Conservation (phyloP, 64 coral and sea anemone genomes). For the Hydrozoanthus tunicans region DNA sequence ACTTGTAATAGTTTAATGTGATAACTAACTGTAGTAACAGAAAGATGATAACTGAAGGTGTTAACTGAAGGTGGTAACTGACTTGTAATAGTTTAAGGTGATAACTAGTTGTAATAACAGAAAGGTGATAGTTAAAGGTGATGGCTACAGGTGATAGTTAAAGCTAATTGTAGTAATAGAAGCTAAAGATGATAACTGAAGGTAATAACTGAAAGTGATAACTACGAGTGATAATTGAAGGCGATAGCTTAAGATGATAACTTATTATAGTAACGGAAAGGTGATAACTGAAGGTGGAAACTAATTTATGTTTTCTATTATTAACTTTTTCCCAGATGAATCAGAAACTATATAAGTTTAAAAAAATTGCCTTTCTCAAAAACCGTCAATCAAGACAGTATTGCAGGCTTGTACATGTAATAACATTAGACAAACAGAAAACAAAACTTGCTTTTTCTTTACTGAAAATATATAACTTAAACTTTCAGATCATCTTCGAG, state of each 20-base stretch:
- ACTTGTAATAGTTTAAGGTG: not conserved
- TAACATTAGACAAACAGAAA: too few relatives aligned
- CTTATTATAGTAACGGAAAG: too few relatives aligned
- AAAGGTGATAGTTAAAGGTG: not conserved
- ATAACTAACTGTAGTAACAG: not conserved
- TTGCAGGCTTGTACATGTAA: not conserved
- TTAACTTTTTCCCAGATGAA: too few relatives aligned
- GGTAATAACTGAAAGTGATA: too few relatives aligned
- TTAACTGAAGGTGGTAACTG: too few relatives aligned
- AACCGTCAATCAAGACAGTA: not conserved
- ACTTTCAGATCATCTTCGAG: slow-evolving; percentile 30
- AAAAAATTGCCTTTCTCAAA: not conserved
- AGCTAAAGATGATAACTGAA: not conserved
- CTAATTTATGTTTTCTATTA: too few relatives aligned
- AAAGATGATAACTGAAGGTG: not conserved
- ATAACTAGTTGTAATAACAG: not conserved
- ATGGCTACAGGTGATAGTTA: too few relatives aligned
- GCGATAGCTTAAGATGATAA: not conserved
- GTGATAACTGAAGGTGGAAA: too few relatives aligned
- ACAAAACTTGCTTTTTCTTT: not conserved
- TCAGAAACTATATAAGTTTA: too few relatives aligned
- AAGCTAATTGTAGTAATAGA: not conserved
- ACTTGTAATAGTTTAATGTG: too few relatives aligned
- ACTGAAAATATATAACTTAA: not conserved
- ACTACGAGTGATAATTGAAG: too few relatives aligned